Evolutionary conservation across 2,888 invertebrate species (phyloP).

Genomic region (Parascotia fuliginaria): DNA sequence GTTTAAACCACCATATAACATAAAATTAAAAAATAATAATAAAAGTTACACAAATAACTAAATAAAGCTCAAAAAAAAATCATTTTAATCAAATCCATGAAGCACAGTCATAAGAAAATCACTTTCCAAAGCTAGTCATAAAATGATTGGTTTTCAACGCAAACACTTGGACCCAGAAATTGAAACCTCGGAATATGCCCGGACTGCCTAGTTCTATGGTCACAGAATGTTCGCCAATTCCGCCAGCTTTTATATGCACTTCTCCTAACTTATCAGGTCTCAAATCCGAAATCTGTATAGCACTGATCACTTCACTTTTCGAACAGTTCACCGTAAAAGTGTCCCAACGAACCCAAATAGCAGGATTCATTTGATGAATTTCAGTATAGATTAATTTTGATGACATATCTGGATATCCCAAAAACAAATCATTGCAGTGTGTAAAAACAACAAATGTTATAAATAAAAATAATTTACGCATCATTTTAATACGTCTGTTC

Average conservation of each 20-base stretch:
- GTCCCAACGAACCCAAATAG: constrained; percentile 66
- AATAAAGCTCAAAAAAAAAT: constrained; percentile 6
- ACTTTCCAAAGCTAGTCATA: constrained; percentile 55
- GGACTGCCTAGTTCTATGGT: constrained; percentile 69
- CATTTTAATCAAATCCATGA: constrained; percentile 15
- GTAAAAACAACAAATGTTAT: constrained; percentile 8
- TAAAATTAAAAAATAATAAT: no score
- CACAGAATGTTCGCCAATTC: constrained; percentile 66
- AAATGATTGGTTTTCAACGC: constrained; percentile 60
- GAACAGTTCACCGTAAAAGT: constrained; percentile 66
- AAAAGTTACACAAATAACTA: background rate
- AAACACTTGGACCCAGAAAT: constrained; percentile 72
- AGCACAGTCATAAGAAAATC: constrained; percentile 14
- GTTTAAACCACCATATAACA: no score
- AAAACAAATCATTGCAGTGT: constrained; percentile 39
- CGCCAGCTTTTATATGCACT: constrained; percentile 63
- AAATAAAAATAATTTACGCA: constrained; percentile 6
- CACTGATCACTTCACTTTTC: constrained; percentile 65
- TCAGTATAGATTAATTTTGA: constrained; percentile 69
- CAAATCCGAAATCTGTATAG: constrained; percentile 65
- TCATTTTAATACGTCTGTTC: constrained; percentile 18
- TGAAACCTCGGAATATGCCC: constrained; percentile 65
- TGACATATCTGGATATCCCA: constrained; percentile 63
- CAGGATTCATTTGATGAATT: constrained; percentile 71
- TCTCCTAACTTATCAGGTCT: constrained; percentile 68